Conservation (phyloP, 1,140 invertebrate species). For the Drosophila novamexicana region DNA sequence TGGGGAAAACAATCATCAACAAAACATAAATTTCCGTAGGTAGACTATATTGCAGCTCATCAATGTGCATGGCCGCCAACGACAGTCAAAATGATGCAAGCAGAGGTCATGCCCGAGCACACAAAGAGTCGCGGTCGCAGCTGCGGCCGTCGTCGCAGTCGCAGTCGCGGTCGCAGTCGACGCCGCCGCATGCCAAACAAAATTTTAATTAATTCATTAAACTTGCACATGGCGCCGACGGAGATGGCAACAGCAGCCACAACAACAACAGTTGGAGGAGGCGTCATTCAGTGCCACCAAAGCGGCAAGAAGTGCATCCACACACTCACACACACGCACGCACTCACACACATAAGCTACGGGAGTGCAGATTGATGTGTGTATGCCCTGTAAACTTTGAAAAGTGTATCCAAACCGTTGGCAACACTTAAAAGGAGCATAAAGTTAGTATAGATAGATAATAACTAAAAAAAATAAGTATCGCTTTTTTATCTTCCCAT, state of each 20-base stretch:
- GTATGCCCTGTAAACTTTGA: not conserved
- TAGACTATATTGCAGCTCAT: slow-evolving; percentile 35
- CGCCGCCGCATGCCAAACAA: slow-evolving; percentile 30
- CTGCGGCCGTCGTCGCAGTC: not conserved
- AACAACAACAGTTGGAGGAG: slow-evolving; percentile 29
- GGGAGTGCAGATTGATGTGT: slow-evolving; percentile 5
- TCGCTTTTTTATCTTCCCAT: not conserved
- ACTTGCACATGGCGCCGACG: slow-evolving; percentile 65
- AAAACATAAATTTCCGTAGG: slow-evolving; percentile 62
- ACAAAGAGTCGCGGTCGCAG: slow-evolving; percentile 28
- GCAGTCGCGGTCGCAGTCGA: slow-evolving; percentile 12
- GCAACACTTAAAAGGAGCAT: too few relatives aligned
- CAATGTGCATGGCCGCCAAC: slow-evolving; percentile 38
- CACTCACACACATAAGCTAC: not conserved
- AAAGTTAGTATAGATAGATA: too few relatives aligned
- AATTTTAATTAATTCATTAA: slow-evolving; percentile 80
- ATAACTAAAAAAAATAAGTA: not conserved
- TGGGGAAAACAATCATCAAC: slow-evolving; percentile 35
- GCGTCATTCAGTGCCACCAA: slow-evolving; percentile 20
- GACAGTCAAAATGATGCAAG: slow-evolving; percentile 43
- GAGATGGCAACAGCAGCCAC: slow-evolving; percentile 13
- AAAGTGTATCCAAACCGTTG: too few relatives aligned
- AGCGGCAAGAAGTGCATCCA: slow-evolving; percentile 39
- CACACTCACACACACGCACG: slow-evolving; percentile 9
- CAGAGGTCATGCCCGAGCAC: slow-evolving; percentile 52